These are phyloP conservation scores for Spodoptera littoralis DNA, from an alignment of 2,888 invertebrate genomes.

Conservation along the genomic window DNA sequence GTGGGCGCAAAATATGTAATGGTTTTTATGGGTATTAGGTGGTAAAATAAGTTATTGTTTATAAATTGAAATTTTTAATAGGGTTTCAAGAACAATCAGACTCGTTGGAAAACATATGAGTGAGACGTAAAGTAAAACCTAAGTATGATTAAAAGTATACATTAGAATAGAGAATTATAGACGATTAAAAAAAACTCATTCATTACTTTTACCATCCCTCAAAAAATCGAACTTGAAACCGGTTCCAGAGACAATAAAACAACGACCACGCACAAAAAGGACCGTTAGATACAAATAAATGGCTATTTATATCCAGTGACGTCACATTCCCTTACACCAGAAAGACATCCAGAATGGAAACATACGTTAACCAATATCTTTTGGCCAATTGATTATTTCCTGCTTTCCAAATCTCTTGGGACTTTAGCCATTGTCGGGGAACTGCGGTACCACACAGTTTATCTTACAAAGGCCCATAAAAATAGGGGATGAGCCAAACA, in stretches of 20 bases:
- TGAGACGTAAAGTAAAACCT: too few relatives aligned
- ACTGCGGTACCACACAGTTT: slow-evolving; percentile 56
- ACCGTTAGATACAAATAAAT: slow-evolving; percentile 15
- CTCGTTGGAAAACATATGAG: too few relatives aligned
- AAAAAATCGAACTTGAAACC: too few relatives aligned
- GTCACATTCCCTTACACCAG: slow-evolving; percentile 4
- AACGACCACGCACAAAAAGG: slow-evolving; percentile 2
- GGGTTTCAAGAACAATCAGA: too few relatives aligned
- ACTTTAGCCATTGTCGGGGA: slow-evolving; percentile 42
- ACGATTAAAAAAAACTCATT: too few relatives aligned
- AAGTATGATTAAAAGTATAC: too few relatives aligned
- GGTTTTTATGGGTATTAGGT: neutral
- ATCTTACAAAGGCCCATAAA: slow-evolving; percentile 70
- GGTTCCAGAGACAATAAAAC: too few relatives aligned
- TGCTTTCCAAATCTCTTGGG: slow-evolving; percentile 34
- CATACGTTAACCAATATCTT: slow-evolving; percentile 44
- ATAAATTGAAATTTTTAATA: too few relatives aligned
- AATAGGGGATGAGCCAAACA: slow-evolving; percentile 73
- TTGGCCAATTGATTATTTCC: slow-evolving; percentile 50
- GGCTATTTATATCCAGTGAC: slow-evolving; percentile 19
- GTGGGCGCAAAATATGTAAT: slow-evolving; percentile 28
- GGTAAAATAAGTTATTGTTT: too few relatives aligned
- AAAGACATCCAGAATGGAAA: slow-evolving; percentile 22
- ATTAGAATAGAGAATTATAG: too few relatives aligned
- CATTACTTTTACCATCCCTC: too few relatives aligned